phyloP scores from a whole-genome alignment of 2,113 vertebrate genomes.

The Microcebus jonahi region DNA sequence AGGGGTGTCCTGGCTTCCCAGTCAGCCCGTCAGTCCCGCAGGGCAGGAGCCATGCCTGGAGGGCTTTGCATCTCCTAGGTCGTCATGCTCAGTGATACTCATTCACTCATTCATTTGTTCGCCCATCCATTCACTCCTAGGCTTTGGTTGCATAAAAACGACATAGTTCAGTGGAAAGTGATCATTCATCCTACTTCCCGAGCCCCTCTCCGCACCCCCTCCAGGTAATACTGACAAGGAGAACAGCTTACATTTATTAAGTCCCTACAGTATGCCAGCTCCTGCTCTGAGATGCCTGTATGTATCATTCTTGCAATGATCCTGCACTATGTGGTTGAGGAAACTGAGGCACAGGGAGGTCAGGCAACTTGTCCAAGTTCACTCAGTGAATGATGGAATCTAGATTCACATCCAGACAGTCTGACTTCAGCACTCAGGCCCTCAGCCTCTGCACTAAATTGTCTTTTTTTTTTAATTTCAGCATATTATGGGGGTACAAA shows the following conservation, averaged over 20 bases:
- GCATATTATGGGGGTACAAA: no score
- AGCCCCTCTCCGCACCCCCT: fast-evolving
- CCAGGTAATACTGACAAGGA: not conserved
- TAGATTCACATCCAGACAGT: not conserved
- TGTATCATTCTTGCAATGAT: not conserved
- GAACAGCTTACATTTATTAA: not conserved
- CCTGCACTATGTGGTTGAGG: not conserved
- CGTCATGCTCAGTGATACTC: not conserved
- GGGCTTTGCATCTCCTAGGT: not conserved
- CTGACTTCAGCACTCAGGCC: not conserved
- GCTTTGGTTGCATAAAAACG: not conserved
- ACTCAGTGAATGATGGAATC: not conserved
- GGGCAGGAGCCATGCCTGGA: no score
- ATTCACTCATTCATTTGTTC: not conserved
- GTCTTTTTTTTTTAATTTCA: not conserved
- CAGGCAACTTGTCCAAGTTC: not conserved
- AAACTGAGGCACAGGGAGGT: not conserved
- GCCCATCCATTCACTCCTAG: not conserved
- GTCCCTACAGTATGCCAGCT: not conserved
- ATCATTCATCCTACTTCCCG: not conserved
- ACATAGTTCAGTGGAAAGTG: not conserved
- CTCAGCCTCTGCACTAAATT: no score
- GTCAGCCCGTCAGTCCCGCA: not conserved
- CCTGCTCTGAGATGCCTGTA: not conserved
- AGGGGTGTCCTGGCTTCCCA: not conserved